Evolutionary conservation across 2,797 vertebrate species (phyloP).

Genomic region (Heteromormyrus szaboi): DNA sequence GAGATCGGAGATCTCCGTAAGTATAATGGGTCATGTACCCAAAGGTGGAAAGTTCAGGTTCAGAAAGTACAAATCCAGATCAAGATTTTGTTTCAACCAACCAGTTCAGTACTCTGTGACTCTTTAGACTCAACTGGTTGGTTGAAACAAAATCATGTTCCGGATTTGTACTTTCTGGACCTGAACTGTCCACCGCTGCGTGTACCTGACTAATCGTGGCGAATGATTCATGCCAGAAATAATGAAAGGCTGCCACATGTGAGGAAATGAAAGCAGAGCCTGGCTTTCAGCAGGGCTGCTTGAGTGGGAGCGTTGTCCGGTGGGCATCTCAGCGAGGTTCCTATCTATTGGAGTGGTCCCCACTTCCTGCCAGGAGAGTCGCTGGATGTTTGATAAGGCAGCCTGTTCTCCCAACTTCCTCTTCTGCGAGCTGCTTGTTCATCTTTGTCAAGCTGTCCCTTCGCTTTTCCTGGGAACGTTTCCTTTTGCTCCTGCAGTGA

Average conservation of each 20-base stretch:
- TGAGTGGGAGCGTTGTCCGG: background rate
- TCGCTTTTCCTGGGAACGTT: background rate
- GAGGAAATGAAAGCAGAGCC: background rate
- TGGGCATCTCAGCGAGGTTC: background rate
- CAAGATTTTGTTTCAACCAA: background rate
- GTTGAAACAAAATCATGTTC: background rate
- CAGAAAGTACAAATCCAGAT: background rate
- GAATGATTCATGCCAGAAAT: background rate
- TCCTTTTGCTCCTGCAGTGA: background rate
- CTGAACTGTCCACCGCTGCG: background rate
- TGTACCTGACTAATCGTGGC: background rate
- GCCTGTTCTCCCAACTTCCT: constrained; percentile 40
- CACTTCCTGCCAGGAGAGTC: background rate
- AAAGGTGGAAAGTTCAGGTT: background rate
- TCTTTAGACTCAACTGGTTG: background rate
- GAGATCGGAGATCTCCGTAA: background rate
- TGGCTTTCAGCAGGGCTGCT: background rate
- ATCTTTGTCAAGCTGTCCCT: background rate
- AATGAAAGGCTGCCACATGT: background rate
- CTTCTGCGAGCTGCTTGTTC: constrained; percentile 15
- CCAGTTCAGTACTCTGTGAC: background rate
- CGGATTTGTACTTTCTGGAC: background rate
- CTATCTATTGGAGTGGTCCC: background rate
- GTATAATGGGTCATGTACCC: background rate
- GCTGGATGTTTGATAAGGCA: constrained; percentile 25